These are phyloP conservation scores for Setophaga kirtlandii DNA, from an alignment of 2,113 vertebrate genomes.

Conservation along the genomic window DNA sequence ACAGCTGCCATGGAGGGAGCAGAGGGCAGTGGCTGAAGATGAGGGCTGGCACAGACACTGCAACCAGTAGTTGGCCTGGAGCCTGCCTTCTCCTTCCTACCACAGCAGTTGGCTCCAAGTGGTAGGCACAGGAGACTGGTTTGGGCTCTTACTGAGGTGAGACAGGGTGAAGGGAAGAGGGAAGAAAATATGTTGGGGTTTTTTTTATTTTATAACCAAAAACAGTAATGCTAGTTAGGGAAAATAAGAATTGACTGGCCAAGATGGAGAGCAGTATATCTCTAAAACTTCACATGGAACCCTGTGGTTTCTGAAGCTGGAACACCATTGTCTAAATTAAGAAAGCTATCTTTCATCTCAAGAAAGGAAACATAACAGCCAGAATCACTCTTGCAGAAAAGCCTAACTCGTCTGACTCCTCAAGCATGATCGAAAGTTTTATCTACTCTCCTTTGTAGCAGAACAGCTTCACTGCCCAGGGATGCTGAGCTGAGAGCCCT, in stretches of 20 bases:
- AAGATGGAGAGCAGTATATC: neutral
- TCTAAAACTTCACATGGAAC: neutral
- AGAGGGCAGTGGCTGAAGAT: neutral
- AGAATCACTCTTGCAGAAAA: neutral
- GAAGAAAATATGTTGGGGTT: neutral
- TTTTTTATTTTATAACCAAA: neutral
- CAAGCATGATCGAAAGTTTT: neutral
- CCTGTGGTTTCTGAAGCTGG: neutral
- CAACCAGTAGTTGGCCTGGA: neutral
- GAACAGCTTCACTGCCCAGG: neutral
- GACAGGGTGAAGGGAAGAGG: neutral
- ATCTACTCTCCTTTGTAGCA: neutral
- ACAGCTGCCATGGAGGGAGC: fast-evolving
- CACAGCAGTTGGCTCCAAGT: neutral
- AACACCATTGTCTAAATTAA: neutral
- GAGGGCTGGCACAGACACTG: fast-evolving
- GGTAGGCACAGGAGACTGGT: neutral
- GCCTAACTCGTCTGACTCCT: neutral
- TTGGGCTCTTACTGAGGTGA: neutral
- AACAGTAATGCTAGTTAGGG: neutral
- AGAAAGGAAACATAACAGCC: neutral
- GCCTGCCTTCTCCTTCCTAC: neutral
- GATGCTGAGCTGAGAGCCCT: neutral
- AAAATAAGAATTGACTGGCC: neutral
- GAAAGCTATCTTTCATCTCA: neutral